Conservation (phyloP, 2,113 vertebrate species). For the Onychorhynchus coronatus region DNA sequence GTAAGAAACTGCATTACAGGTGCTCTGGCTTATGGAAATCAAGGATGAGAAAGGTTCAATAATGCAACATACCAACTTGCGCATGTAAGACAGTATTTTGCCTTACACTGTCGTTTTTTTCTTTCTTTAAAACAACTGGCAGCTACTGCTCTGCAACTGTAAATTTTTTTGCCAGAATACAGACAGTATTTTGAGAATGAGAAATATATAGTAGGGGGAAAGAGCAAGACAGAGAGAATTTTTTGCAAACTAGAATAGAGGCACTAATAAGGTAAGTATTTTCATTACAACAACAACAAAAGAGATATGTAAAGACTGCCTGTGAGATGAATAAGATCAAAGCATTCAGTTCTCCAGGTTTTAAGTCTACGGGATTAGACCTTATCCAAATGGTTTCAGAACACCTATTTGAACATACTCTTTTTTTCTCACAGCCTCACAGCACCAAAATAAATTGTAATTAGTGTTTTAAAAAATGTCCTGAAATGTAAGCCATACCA, state of each 20-base stretch:
- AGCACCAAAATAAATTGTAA: not conserved
- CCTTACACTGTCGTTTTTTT: not conserved
- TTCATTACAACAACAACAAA: not conserved
- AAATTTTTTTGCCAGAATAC: not conserved
- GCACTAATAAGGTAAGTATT: not conserved
- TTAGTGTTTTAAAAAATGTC: not conserved
- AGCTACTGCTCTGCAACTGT: not conserved
- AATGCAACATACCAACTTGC: not conserved
- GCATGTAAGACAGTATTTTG: not conserved
- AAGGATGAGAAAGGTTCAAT: not conserved
- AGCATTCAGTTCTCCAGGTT: not conserved
- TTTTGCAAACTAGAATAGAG: not conserved
- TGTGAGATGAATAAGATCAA: not conserved
- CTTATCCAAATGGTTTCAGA: not conserved
- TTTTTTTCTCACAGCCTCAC: not conserved
- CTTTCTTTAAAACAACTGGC: not conserved
- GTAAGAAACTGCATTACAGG: not conserved
- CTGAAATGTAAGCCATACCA: not conserved
- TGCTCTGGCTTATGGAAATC: not conserved
- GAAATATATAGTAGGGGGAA: fast-evolving
- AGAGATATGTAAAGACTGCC: not conserved
- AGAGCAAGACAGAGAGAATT: not conserved
- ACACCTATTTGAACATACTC: not conserved
- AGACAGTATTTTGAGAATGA: not conserved
- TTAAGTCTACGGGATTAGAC: not conserved